Base-by-base conservation (phyloP, 2,888 invertebrate species). In the Lasioglossum pauxillum region DNA sequence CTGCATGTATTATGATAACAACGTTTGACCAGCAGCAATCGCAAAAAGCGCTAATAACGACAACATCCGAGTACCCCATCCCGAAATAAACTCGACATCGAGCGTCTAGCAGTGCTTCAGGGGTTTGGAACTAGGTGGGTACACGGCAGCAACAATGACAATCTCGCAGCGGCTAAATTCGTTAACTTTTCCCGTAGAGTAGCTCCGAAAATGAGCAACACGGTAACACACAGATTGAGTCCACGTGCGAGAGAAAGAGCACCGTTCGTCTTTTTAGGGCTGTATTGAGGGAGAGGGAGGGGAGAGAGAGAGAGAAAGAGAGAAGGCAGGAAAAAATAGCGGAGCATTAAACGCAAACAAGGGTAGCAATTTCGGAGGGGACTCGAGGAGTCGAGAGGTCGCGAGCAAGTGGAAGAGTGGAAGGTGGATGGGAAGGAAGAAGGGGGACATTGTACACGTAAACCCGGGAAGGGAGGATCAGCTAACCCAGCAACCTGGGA, bases 341-440 rank as follows among this genome's bases (percentile, higher is more conserved):
- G 87, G 90, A 92, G 92, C 93, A 94, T 94, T 94, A 94, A 94
- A 93, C 91, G 93, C 93, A 95, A 95, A 95, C 94, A 94, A 94
- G 94, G 94, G 94, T 94, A 93, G 93, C 93, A 93, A 94, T 94
- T 94, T 93, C 92, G 89, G 88, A 91, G 90, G 92, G 93, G 92
- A 92, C 92, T 94, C 90, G 89, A 92, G 77, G 91, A 93, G 93
- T 94, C 92, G 93, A 94, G 94, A 93, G 93, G 91, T 91, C 90
- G 91, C 88, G 89, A 92, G 91, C 88, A 90, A 86, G 86, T 83
- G 82, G 75, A 82, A 87, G 53, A 74, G 72, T 75, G 87, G 74
- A 83, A 81, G 73, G 74, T 57, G 73, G 84, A 83, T 87, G 87
- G 74, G 31, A 82, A 86, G 88, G 74, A 19, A 23, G 64, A 31